phyloP scores from a whole-genome alignment of 2,797 vertebrate genomes.

The Bovichtus diacanthus region DNA sequence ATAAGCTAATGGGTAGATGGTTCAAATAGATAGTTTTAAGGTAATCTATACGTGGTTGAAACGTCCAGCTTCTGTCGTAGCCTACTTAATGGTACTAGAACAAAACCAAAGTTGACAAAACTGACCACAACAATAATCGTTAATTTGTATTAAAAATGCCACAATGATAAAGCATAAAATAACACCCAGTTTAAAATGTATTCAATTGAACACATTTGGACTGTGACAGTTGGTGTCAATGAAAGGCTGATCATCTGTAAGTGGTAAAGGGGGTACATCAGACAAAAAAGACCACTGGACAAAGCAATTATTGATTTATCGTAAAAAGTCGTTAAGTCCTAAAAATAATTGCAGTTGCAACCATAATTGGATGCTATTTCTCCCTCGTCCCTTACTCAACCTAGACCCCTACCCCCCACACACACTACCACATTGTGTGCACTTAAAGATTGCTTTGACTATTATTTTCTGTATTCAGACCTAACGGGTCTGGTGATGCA shows the following conservation, averaged over 20 bases:
- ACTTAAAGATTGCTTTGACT: slow-evolving; percentile 56
- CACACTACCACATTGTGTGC: slow-evolving; percentile 46
- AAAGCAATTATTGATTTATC: neutral
- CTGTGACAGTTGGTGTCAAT: neutral
- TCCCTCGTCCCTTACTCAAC: neutral
- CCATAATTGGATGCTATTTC: neutral
- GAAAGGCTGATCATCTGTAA: neutral
- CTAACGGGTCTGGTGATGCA: slow-evolving; percentile 31
- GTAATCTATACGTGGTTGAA: neutral
- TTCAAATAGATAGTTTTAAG: neutral
- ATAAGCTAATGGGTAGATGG: neutral
- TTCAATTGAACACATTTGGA: neutral
- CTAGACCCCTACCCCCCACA: neutral
- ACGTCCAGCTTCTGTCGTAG: neutral
- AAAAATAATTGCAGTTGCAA: neutral
- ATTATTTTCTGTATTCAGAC: slow-evolving; percentile 40
- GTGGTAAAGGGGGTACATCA: neutral
- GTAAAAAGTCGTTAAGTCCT: neutral
- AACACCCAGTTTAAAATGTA: neutral
- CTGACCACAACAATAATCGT: neutral
- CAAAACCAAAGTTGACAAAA: neutral
- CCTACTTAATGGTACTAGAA: neutral
- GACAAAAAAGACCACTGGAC: neutral
- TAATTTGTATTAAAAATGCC: neutral
- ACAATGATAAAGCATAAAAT: neutral